These are phyloP conservation scores for Rotaria macrura DNA, from an alignment of 2,888 invertebrate species.

Conservation along the genomic window DNA sequence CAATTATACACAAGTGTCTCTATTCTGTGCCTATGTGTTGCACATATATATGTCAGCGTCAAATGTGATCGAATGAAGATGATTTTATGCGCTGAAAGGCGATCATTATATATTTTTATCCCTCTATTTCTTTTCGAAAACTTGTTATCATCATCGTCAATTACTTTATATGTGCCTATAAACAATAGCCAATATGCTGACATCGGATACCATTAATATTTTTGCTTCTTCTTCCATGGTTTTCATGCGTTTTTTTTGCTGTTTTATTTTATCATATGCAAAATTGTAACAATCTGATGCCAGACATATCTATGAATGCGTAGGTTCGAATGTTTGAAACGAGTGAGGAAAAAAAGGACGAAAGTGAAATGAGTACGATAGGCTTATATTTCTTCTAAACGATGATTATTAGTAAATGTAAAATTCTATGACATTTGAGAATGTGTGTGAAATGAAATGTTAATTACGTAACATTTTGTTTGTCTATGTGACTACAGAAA, in stretches of 20 bases:
- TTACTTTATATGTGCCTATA: neutral
- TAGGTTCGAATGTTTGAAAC: neutral
- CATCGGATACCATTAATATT: neutral
- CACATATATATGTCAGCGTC: neutral
- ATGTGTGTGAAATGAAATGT: neutral
- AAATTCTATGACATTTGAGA: neutral
- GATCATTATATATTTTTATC: neutral
- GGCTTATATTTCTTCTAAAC: neutral
- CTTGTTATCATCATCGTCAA: neutral
- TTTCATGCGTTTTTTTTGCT: neutral
- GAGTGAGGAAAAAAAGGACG: neutral
- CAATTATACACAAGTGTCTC: neutral
- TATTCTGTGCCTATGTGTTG: neutral
- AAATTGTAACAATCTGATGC: neutral
- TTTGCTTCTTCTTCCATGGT: neutral
- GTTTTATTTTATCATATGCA: neutral
- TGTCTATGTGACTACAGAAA: neutral
- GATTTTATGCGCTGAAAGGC: neutral
- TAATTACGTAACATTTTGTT: neutral
- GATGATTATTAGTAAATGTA: neutral
- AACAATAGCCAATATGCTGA: neutral
- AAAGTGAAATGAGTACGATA: neutral
- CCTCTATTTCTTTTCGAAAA: neutral
- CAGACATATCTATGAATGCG: neutral
- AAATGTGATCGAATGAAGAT: neutral